Percentiles rank a stretch among this genome's conserved stretches.
These are phyloP conservation scores for Chloropsis cyanopogon DNA, from an alignment of 2,113 vertebrate genomes.

Conservation along the genomic window DNA sequence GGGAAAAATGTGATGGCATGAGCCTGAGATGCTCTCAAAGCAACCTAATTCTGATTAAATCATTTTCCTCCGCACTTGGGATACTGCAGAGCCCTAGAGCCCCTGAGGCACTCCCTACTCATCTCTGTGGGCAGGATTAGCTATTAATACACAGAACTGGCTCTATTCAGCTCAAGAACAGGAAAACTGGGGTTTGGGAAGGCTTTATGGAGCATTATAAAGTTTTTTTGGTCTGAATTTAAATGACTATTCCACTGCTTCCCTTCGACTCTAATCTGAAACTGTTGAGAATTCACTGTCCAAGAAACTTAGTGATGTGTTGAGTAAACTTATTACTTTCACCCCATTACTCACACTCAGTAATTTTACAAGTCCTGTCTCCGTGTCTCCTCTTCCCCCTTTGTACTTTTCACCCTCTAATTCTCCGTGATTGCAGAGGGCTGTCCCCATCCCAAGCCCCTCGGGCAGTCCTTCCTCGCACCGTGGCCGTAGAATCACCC, in stretches of 20 bases:
- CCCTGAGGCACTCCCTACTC: background rate
- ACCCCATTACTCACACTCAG: conserved; percentile 1
- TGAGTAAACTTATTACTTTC: conserved; percentile 17
- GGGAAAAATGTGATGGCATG: background rate
- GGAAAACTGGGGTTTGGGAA: background rate
- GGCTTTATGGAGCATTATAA: background rate
- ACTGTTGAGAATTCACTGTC: background rate
- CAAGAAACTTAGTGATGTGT: background rate
- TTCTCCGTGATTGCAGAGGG: background rate
- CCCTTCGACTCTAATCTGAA: background rate
- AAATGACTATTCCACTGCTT: background rate
- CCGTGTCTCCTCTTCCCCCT: background rate
- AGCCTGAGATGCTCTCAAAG: background rate
- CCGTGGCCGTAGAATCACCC: background rate
- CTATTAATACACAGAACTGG: background rate
- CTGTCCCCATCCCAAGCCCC: background rate
- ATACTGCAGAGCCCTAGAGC: background rate
- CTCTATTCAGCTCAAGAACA: background rate
- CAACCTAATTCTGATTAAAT: background rate
- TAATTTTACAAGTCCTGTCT: background rate
- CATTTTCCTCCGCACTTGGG: background rate
- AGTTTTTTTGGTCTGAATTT: background rate
- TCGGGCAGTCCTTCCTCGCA: background rate
- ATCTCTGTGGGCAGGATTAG: background rate
- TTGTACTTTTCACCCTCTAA: background rate